Evolutionary conservation across 2,888 invertebrate species (phyloP).

Genomic region (Myathropa florea): DNA sequence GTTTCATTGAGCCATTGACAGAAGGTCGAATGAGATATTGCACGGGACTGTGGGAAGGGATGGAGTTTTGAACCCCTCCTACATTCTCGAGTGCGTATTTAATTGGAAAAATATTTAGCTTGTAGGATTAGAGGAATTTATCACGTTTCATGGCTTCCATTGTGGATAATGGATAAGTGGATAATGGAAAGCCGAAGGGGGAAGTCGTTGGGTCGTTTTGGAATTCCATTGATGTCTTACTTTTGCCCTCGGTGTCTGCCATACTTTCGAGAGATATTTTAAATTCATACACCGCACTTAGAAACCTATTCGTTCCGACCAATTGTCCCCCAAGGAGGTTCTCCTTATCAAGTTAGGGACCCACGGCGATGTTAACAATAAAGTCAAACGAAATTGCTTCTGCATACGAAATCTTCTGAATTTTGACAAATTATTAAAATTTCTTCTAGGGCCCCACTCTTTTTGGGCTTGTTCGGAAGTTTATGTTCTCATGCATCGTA

Average conservation of each 20-base stretch:
- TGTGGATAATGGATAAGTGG: no score
- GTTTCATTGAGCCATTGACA: background rate
- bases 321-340: background rate
- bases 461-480: background rate
- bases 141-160: background rate
- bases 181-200: no score
- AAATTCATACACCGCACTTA: background rate
- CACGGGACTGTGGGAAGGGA: no score
- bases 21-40: background rate
- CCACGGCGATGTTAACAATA: no score
- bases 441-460: no score
- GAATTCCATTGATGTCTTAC: background rate
- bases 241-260: no score
- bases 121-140: background rate
- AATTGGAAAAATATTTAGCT: slow-evolving; percentile 9
- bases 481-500: background rate
- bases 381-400: no score
- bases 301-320: background rate
- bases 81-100: background rate
- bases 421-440: background rate
- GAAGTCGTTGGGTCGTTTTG: no score
- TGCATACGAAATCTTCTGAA: background rate
- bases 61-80: background rate
- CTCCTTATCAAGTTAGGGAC: no score
- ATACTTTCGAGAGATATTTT: no score